Evolutionary conservation across 2,888 invertebrate genomes (phyloP).

Genomic region (Anthoptus insignis): DNA sequence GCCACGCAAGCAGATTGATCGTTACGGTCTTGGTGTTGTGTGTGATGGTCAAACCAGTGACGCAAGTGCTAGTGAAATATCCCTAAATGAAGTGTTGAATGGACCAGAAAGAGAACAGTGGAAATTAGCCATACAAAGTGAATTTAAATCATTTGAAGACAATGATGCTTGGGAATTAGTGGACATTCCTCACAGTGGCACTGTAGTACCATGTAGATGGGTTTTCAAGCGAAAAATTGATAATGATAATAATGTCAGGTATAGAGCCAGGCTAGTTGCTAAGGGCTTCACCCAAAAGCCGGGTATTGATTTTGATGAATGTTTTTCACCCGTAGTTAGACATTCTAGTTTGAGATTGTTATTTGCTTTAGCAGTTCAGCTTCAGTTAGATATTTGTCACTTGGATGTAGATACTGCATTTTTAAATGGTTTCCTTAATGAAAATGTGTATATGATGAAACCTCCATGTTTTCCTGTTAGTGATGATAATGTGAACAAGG

Average conservation of each 20-base stretch:
- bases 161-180: conserved; percentile 44
- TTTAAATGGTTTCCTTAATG: conserved; percentile 38
- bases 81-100: background rate
- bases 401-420: conserved; percentile 44
- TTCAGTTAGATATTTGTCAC: conserved; percentile 35
- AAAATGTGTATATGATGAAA: conserved; percentile 35
- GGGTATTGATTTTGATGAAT: conserved; percentile 38
- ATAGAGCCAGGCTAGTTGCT: conserved; percentile 31
- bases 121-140: conserved; percentile 35
- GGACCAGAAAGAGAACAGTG: background rate
- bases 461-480: too few relatives aligned
- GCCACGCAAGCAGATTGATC: too few relatives aligned
- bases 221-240: conserved; percentile 27
- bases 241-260: conserved; percentile 33
- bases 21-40: too few relatives aligned
- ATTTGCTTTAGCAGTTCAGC: conserved; percentile 36
- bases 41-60: too few relatives aligned
- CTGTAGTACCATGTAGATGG: conserved; percentile 42
- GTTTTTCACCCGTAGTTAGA: conserved; percentile 17
- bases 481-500: too few relatives aligned
- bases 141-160: conserved; percentile 39
- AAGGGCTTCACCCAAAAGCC: conserved; percentile 35
- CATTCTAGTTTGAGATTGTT: conserved; percentile 33
- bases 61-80: too few relatives aligned
- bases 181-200: background rate